Conservation (phyloP, 2,113 vertebrate genomes). For the Eonycteris spelaea region DNA sequence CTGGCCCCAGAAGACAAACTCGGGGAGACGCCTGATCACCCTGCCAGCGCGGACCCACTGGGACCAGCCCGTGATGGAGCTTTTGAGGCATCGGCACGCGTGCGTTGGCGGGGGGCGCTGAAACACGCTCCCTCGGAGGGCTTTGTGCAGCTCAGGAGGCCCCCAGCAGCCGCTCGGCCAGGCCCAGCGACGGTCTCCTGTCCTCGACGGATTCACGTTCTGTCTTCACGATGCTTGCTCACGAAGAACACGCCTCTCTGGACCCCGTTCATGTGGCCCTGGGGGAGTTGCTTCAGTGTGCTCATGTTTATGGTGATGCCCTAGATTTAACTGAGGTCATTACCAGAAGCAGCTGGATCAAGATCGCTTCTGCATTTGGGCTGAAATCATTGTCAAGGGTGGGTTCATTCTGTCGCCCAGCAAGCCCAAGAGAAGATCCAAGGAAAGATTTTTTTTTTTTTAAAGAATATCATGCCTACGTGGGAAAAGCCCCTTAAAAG, state of each 20-base stretch:
- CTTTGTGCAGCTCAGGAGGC: background rate
- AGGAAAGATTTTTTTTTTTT: background rate
- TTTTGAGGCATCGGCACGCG: fast-evolving
- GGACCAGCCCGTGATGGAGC: background rate
- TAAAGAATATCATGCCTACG: background rate
- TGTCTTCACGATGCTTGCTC: fast-evolving
- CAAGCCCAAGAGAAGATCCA: background rate
- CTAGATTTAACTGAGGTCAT: background rate
- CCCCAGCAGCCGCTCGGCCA: background rate
- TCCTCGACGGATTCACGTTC: background rate
- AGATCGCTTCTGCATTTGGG: background rate
- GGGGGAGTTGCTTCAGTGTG: background rate
- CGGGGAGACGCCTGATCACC: background rate
- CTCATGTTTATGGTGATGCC: fast-evolving
- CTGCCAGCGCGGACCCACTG: fast-evolving
- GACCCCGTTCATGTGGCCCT: no score
- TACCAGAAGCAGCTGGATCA: background rate
- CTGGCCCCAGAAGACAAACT: constrained; percentile 68
- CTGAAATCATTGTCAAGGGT: background rate
- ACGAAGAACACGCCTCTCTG: fast-evolving
- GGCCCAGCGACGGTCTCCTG: fast-evolving
- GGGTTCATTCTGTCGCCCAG: background rate
- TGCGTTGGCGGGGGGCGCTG: fast-evolving
- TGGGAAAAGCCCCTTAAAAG: background rate
- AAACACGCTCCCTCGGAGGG: fast-evolving